Evolutionary conservation across 2,797 vertebrate species (phyloP).

Genomic region (Gymnoscopelus microlampas): DNA sequence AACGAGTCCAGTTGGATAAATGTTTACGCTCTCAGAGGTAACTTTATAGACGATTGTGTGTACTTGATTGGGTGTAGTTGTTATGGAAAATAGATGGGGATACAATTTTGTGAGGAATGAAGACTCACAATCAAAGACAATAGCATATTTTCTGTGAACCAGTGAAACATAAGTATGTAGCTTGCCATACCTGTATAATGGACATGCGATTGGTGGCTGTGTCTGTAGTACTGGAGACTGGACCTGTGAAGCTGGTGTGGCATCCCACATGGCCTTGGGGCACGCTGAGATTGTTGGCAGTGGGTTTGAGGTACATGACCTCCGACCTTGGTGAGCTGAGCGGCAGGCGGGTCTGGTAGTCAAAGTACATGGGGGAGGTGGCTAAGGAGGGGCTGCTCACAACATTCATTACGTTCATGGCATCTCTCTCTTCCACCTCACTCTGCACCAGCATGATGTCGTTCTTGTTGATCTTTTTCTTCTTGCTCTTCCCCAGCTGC

Average conservation of each 20-base stretch:
- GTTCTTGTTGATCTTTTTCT: constrained; percentile 99
- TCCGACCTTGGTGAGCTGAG: constrained; percentile 99
- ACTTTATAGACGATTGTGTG: no score
- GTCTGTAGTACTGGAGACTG: constrained; percentile 95
- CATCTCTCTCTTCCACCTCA: constrained; percentile 97
- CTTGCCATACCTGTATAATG: constrained; percentile 98
- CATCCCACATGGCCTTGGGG: constrained; percentile 97
- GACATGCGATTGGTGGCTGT: constrained; percentile 99
- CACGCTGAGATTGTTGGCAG: constrained; percentile 98
- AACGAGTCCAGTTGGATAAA: no score
- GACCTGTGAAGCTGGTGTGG: constrained; percentile 99
- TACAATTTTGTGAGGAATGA: no score
- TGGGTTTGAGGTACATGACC: constrained; percentile 99
- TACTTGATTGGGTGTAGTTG: no score
- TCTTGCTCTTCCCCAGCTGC: constrained; percentile 94
- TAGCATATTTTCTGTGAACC: constrained; percentile 40
- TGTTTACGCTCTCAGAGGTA: no score
- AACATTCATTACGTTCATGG: constrained; percentile 99
- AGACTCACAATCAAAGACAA: constrained; percentile 19
- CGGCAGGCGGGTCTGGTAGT: constrained; percentile 99
- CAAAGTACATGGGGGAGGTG: constrained; percentile 99
- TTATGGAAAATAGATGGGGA: no score
- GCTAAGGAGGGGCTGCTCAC: constrained; percentile 99
- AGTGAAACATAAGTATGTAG: constrained; percentile 66
- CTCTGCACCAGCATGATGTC: constrained; percentile 99